phyloP scores from a whole-genome alignment of 1,140 invertebrate genomes.

The Agraylea sexmaculata region DNA sequence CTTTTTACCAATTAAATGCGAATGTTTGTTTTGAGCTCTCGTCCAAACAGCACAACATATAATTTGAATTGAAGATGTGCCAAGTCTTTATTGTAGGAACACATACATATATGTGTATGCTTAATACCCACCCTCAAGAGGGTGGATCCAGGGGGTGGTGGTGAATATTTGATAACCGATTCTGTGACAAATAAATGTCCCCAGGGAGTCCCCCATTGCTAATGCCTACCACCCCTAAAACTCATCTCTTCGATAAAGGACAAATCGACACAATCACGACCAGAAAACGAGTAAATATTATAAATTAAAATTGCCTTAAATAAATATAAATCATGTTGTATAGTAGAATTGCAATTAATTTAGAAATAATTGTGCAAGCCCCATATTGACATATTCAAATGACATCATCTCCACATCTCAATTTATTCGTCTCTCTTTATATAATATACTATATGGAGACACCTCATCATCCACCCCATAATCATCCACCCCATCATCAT shows the following conservation, averaged over 20 bases:
- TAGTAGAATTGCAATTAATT: conserved; percentile 7
- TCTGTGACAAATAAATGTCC: conserved; percentile 23
- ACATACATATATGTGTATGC: too few species aligned
- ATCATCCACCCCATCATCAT: too few species aligned
- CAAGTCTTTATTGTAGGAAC: too few species aligned
- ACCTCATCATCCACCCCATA: too few species aligned
- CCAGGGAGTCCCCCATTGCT: conserved; percentile 12
- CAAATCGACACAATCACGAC: not conserved
- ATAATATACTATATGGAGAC: too few species aligned
- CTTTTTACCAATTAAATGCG: too few species aligned
- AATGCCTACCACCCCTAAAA: conserved; percentile 11
- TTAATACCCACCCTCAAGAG: too few species aligned
- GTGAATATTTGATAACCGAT: conserved; percentile 23
- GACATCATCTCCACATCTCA: conserved; percentile 23
- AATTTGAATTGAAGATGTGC: too few species aligned
- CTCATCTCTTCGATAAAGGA: not conserved
- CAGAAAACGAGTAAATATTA: conserved; percentile 1
- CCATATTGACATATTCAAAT: conserved; percentile 23
- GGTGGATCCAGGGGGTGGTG: too few species aligned
- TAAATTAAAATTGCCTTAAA: not conserved
- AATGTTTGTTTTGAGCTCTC: too few species aligned
- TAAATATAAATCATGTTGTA: not conserved
- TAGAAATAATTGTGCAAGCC: conserved; percentile 10
- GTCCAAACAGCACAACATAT: too few species aligned
- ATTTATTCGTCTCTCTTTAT: too few species aligned